Conservation (phyloP, 2,113 vertebrate genomes). For the Platichthys stellatus region DNA sequence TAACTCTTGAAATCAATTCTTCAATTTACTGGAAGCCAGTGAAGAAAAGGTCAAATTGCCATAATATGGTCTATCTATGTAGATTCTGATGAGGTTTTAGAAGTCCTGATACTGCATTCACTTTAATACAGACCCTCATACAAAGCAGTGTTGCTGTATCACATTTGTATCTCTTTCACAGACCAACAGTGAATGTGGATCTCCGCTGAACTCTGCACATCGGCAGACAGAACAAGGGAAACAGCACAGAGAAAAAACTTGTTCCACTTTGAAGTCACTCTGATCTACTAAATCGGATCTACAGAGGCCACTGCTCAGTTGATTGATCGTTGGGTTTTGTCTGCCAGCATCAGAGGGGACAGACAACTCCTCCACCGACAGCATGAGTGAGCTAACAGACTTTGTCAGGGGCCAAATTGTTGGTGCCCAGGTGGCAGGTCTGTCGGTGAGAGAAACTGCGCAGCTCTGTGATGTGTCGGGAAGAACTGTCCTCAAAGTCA, state of each 20-base stretch:
- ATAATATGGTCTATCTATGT: no score
- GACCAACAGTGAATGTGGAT: background rate
- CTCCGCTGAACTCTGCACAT: background rate
- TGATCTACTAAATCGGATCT: background rate
- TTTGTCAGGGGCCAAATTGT: conserved; percentile 48
- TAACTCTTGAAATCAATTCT: no score
- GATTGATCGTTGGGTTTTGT: background rate
- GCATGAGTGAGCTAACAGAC: conserved; percentile 47
- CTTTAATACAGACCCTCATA: background rate
- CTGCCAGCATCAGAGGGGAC: background rate
- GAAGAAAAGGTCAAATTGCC: no score
- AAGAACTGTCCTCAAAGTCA: conserved; percentile 47
- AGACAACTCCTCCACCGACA: background rate
- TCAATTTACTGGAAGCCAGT: background rate
- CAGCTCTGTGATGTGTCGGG: conserved; percentile 30
- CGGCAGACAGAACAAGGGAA: background rate
- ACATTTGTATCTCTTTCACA: background rate
- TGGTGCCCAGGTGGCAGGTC: conserved; percentile 30
- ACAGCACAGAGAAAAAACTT: background rate
- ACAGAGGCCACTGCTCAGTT: background rate
- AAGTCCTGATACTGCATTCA: background rate
- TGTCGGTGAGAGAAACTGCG: conserved; percentile 36
- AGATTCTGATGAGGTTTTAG: background rate
- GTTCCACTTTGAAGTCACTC: background rate
- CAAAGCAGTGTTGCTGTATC: background rate